Evolutionary conservation across 2,113 vertebrate species (phyloP).

Genomic region (Atractosteus spatula): DNA sequence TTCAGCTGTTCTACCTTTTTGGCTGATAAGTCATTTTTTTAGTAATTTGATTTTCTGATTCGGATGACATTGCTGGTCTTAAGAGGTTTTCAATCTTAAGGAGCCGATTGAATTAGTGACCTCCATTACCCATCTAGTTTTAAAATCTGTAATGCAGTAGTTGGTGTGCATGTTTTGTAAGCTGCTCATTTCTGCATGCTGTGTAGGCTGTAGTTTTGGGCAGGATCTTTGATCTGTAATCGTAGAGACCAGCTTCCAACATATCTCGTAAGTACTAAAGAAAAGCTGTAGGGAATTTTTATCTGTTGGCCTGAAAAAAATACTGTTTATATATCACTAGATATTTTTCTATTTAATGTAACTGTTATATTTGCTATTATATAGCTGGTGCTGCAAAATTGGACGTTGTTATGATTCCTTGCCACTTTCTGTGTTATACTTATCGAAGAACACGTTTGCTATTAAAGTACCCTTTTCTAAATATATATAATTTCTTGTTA

Average conservation of each 20-base stretch:
- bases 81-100: neutral
- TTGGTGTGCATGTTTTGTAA: neutral
- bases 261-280: neutral
- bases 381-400: too few relatives aligned
- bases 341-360: too few relatives aligned
- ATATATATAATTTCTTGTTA: too few relatives aligned
- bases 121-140: neutral
- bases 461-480: too few relatives aligned
- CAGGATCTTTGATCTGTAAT: neutral
- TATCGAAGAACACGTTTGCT: too few relatives aligned
- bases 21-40: too few relatives aligned
- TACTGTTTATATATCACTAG: neutral
- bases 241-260: neutral
- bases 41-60: neutral
- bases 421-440: too few relatives aligned
- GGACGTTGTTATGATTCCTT: too few relatives aligned
- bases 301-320: neutral
- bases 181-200: neutral
- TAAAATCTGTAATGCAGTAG: neutral
- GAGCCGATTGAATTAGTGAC: neutral
- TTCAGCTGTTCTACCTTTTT: too few relatives aligned
- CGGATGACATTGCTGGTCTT: neutral
- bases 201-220: neutral
- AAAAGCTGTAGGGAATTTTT: neutral
- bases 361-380: too few relatives aligned